These are phyloP conservation scores for Apis florea DNA, from an alignment of 1,140 invertebrate genomes.

Conservation along the genomic window DNA sequence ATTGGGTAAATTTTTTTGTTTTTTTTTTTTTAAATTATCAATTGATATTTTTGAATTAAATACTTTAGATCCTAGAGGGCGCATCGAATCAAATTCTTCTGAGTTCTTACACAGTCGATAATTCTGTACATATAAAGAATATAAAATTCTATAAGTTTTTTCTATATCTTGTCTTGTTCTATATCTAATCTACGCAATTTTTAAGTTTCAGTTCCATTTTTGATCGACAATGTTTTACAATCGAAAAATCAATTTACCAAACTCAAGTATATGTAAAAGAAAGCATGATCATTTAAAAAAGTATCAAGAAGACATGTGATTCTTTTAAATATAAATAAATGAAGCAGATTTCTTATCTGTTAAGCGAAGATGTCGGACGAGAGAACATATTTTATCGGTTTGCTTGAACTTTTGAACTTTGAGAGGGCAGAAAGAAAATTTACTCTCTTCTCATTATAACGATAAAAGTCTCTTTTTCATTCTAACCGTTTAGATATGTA, in stretches of 20 bases:
- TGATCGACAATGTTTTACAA: not conserved
- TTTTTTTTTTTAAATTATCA: too few relatives aligned
- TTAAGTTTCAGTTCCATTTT: too few relatives aligned
- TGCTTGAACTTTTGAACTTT: conserved; percentile 61
- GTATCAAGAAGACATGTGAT: conserved; percentile 29
- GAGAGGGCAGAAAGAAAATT: conserved; percentile 46
- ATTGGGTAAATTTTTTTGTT: too few relatives aligned
- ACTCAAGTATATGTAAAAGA: not conserved
- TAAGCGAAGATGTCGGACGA: conserved; percentile 40
- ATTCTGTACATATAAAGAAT: too few relatives aligned
- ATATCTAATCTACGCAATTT: too few relatives aligned
- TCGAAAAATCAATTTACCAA: not conserved
- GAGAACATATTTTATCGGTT: conserved; percentile 48
- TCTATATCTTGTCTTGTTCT: too few relatives aligned
- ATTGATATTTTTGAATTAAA: too few relatives aligned
- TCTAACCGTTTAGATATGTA: conserved; percentile 47
- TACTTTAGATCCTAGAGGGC: too few relatives aligned
- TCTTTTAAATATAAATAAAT: conserved; percentile 50
- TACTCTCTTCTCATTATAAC: conserved; percentile 19
- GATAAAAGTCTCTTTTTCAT: conserved; percentile 41
- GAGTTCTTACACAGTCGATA: too few relatives aligned
- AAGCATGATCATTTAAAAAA: conserved; percentile 48
- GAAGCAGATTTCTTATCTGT: conserved; percentile 46
- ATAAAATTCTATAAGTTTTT: too few relatives aligned
- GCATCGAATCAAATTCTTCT: too few relatives aligned